A percentile compares a stretch with the other conserved stretches of the same genome.
Evolutionary conservation across 2,888 invertebrate genomes (phyloP).

Genomic region (Tetranychus piercei): DNA sequence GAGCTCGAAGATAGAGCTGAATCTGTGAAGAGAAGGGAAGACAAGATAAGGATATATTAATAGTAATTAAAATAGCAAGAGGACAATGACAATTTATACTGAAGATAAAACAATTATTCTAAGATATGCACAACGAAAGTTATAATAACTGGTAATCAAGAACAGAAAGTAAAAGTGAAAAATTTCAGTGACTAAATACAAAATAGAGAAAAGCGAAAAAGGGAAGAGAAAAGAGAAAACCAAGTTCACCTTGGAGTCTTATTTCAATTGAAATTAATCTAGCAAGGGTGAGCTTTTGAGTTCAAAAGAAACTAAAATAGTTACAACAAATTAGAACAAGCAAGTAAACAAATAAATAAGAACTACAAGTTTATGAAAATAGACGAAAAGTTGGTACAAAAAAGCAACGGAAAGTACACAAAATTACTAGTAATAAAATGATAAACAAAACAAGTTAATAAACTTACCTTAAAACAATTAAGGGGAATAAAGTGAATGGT

Average conservation of each 20-base stretch:
- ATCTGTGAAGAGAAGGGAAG: background rate
- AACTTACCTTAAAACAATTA: background rate
- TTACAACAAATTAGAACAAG: background rate
- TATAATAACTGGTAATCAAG: background rate
- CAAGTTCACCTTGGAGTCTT: slow-evolving; percentile 1
- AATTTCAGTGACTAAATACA: background rate
- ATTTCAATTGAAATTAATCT: slow-evolving; percentile 1
- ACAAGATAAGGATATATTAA: background rate
- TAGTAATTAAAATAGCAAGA: background rate
- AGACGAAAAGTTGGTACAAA: background rate
- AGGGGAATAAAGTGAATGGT: background rate
- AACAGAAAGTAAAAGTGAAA: background rate
- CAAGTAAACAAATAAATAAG: background rate
- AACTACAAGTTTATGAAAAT: background rate
- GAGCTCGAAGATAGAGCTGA: background rate
- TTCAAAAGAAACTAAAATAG: background rate
- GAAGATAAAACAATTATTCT: background rate
- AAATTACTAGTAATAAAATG: background rate
- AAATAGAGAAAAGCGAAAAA: background rate
- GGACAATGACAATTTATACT: background rate
- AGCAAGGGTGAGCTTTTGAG: background rate
- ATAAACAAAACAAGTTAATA: background rate
- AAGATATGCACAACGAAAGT: background rate
- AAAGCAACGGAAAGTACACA: background rate
- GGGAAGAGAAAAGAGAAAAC: background rate